Evolutionary conservation across 2,797 vertebrate species (phyloP).

Genomic region (Sorex maritimensis): DNA sequence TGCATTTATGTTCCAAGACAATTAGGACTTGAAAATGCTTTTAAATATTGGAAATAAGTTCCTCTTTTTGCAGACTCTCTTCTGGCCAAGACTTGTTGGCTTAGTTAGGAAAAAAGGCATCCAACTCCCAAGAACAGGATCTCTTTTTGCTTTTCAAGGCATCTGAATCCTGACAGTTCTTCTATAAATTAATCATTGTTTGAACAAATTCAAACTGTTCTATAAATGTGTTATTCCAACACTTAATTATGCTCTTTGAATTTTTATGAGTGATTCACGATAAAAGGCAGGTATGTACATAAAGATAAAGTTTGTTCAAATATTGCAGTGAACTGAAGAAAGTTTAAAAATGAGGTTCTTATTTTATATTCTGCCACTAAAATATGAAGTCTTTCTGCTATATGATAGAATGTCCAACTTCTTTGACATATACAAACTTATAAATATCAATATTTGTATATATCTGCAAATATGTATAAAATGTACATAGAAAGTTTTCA

Average conservation of each 20-base stretch:
- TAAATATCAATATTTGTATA: background rate
- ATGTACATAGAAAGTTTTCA: no score
- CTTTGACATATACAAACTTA: background rate
- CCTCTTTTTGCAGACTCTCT: slow-evolving; percentile 3
- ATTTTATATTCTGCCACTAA: slow-evolving; percentile 51
- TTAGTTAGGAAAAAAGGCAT: slow-evolving; percentile 61
- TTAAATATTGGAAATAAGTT: slow-evolving; percentile 56
- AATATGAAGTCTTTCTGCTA: background rate
- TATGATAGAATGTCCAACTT: background rate
- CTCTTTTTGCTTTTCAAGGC: slow-evolving; percentile 36
- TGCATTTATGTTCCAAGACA: slow-evolving; percentile 53
- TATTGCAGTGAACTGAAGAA: background rate
- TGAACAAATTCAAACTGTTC: slow-evolving; percentile 41
- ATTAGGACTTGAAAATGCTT: slow-evolving; percentile 65
- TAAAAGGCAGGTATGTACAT: background rate
- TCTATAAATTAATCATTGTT: slow-evolving; percentile 46
- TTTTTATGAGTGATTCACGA: slow-evolving; percentile 13
- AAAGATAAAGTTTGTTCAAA: slow-evolving; percentile 32
- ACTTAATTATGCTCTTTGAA: background rate
- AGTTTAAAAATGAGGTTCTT: background rate
- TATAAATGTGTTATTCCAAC: background rate
- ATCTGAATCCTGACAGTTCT: slow-evolving; percentile 39
- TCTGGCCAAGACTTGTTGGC: slow-evolving; percentile 56
- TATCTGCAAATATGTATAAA: background rate
- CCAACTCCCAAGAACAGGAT: slow-evolving; percentile 42